phyloP scores from a whole-genome alignment of 2,888 invertebrate species.

The Orgyia antiqua region DNA sequence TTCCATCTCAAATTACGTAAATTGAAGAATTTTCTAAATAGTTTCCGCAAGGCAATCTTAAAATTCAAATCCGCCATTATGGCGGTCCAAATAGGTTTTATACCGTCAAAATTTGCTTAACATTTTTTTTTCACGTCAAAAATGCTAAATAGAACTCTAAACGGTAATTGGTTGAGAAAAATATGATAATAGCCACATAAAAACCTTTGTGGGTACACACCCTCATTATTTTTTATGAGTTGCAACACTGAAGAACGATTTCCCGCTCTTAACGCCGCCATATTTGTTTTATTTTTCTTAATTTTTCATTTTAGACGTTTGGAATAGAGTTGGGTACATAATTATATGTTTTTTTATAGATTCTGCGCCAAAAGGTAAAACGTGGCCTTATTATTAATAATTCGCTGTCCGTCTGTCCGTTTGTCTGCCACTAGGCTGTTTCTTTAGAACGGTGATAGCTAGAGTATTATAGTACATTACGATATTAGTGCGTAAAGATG shows the following conservation, averaged over 20 bases:
- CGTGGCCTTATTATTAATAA: too few relatives aligned
- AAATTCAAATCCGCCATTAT: conserved; percentile 22
- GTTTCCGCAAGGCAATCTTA: conserved; percentile 4
- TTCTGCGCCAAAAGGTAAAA: too few relatives aligned
- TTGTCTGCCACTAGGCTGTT: too few relatives aligned
- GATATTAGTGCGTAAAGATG: too few relatives aligned
- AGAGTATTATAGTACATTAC: too few relatives aligned
- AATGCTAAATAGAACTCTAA: conserved; percentile 50
- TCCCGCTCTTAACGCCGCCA: conserved; percentile 44
- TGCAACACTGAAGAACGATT: conserved; percentile 37
- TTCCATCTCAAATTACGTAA: not conserved
- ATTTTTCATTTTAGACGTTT: conserved; percentile 17
- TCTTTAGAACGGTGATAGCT: too few relatives aligned
- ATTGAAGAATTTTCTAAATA: conserved; percentile 1
- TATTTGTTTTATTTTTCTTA: conserved; percentile 37
- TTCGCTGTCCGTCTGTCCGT: too few relatives aligned
- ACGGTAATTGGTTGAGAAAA: conserved; percentile 58
- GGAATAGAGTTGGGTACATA: conserved; percentile 9
- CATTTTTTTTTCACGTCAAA: conserved; percentile 37
- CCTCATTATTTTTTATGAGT: conserved; percentile 56
- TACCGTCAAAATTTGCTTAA: conserved; percentile 26
- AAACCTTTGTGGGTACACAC: conserved; percentile 52
- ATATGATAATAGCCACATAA: conserved; percentile 67
- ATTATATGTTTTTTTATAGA: conserved; percentile 1
- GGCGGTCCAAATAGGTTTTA: conserved; percentile 24